These are phyloP conservation scores for Beris chalybata DNA, from an alignment of 2,888 invertebrate species.

Conservation along the genomic window DNA sequence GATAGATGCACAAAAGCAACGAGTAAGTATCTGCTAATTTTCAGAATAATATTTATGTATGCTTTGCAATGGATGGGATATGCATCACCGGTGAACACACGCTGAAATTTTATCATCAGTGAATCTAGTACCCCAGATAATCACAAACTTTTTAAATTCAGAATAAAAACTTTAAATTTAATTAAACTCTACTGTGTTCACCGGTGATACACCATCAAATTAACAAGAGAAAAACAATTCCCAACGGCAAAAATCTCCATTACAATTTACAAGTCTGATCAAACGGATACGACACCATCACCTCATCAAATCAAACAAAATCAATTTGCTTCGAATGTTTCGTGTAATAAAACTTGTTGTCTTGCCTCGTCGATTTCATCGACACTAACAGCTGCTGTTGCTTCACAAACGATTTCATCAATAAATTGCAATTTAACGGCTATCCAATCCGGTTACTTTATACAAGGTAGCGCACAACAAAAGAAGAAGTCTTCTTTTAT, in stretches of 20 bases:
- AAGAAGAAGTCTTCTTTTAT: slow-evolving; percentile 54
- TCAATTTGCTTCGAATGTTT: slow-evolving; percentile 14
- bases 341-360: slow-evolving; percentile 44
- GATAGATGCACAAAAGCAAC: slow-evolving; percentile 38
- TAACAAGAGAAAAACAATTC: no score
- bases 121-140: no score
- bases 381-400: slow-evolving; percentile 38
- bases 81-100: no score
- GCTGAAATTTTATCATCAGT: no score
- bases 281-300: slow-evolving; percentile 39
- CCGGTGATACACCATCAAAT: no score
- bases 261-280: slow-evolving; percentile 44
- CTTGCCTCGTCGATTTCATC: slow-evolving; percentile 40
- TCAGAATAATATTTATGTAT: slow-evolving; percentile 5
- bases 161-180: no score
- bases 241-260: slow-evolving; percentile 1
- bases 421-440: slow-evolving; percentile 38
- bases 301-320: background rate
- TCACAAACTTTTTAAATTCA: no score
- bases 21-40: slow-evolving; percentile 38
- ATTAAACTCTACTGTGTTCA: no score
- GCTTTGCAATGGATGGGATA: no score
- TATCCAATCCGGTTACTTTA: slow-evolving; percentile 29
- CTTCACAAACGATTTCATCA: slow-evolving; percentile 36
- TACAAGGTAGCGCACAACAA: slow-evolving; percentile 11